phyloP scores from a whole-genome alignment of 2,888 invertebrate genomes.

The Brachynemurus nebulosus region DNA sequence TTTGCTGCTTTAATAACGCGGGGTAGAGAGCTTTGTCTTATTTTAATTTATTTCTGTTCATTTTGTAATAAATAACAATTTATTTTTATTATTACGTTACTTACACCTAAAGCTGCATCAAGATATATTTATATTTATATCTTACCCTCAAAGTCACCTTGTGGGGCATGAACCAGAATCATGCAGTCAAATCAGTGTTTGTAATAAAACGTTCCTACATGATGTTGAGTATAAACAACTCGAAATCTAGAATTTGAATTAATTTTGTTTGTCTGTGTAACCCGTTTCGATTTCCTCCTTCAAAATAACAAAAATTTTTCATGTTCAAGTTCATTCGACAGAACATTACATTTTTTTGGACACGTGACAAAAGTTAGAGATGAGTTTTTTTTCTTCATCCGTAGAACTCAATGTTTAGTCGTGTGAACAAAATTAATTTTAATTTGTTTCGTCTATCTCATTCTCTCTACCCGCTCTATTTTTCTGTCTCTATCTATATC shows the following conservation, averaged over 20 bases:
- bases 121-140: not conserved
- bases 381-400: too few relatives aligned
- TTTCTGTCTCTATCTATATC: constrained; percentile 21
- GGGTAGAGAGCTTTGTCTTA: constrained; percentile 47
- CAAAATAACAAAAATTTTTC: too few relatives aligned
- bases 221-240: constrained; percentile 18
- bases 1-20: constrained; percentile 32
- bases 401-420: too few relatives aligned
- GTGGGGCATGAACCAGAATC: constrained; percentile 27
- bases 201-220: too few relatives aligned
- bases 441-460: too few relatives aligned
- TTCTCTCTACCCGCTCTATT: constrained; percentile 40
- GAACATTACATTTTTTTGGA: too few relatives aligned
- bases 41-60: constrained; percentile 24
- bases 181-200: constrained; percentile 20
- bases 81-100: constrained; percentile 17
- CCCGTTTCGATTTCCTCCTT: too few relatives aligned
- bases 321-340: too few relatives aligned
- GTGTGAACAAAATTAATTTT: constrained; percentile 11
- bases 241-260: not conserved
- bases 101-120: constrained; percentile 14
- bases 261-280: constrained; percentile 1
- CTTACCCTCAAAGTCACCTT: too few relatives aligned
- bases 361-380: too few relatives aligned
- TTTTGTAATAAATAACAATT: constrained; percentile 14